Evolutionary conservation across 1,140 invertebrate species (phyloP).

Genomic region (Saxidomus purpurata): DNA sequence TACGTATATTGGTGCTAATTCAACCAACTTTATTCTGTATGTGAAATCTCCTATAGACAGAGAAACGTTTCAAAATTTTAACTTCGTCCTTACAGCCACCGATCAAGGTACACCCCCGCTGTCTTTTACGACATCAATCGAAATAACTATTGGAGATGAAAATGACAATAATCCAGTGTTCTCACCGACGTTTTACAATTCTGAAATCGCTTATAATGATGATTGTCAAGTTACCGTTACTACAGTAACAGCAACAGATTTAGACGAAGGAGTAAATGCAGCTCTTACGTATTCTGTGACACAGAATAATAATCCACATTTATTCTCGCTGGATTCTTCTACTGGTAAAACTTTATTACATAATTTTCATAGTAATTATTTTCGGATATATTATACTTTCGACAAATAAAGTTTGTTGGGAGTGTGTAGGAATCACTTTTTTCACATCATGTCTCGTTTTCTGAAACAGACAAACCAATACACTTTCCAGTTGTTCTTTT

Average conservation of each 20-base stretch:
- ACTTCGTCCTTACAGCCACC: slow-evolving; percentile 93
- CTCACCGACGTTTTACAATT: slow-evolving; percentile 76
- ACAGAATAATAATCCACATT: slow-evolving; percentile 57
- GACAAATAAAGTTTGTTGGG: too few species aligned
- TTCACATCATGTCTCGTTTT: too few species aligned
- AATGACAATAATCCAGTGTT: slow-evolving; percentile 71
- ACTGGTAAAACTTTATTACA: slow-evolving; percentile 63
- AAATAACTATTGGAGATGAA: slow-evolving; percentile 64
- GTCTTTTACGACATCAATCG: slow-evolving; percentile 66
- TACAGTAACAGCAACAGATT: slow-evolving; percentile 75
- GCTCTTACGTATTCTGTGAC: slow-evolving; percentile 72
- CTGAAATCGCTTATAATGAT: slow-evolving; percentile 74
- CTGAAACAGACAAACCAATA: too few species aligned
- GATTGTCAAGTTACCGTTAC: slow-evolving; percentile 69
- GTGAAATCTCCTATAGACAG: slow-evolving; percentile 92
- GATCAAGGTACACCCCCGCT: slow-evolving; percentile 68
- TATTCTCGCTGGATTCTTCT: slow-evolving; percentile 69
- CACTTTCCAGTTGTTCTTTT: too few species aligned
- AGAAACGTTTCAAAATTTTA: slow-evolving; percentile 93
- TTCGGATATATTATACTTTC: too few species aligned
- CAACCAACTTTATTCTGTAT: slow-evolving; percentile 92
- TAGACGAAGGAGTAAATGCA: slow-evolving; percentile 76
- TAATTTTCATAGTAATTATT: too few species aligned
- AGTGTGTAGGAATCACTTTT: too few species aligned
- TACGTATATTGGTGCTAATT: slow-evolving; percentile 90